A percentile compares a stretch with the other conserved stretches of the same genome.
phyloP scores from a whole-genome alignment of 2,888 invertebrate genomes.

The Laothoe populi region DNA sequence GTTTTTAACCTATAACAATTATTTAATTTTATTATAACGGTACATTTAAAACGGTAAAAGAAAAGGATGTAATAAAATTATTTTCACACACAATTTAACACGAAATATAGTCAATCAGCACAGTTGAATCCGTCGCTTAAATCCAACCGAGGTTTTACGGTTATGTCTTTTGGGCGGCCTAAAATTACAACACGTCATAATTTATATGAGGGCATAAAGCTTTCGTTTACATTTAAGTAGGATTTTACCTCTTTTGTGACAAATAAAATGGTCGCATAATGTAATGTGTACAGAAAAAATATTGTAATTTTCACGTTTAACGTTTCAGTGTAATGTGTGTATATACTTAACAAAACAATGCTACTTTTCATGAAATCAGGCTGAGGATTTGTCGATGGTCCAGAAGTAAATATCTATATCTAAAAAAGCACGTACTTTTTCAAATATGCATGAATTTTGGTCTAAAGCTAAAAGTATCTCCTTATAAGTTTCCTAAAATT shows the following conservation, averaged over 20 bases:
- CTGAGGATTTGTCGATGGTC: not conserved
- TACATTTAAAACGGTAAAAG: not conserved
- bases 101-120: not conserved
- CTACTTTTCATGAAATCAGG: not conserved
- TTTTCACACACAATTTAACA: not conserved
- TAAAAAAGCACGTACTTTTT: too few species aligned
- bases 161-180: conserved; percentile 12
- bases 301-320: not conserved
- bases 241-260: conserved; percentile 12
- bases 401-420: not conserved
- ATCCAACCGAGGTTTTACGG: not conserved
- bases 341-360: not conserved
- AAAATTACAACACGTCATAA: conserved; percentile 20
- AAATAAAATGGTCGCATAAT: conserved; percentile 7
- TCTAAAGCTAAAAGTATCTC: too few species aligned
- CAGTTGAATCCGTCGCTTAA: not conserved
- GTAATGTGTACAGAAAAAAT: conserved; percentile 4
- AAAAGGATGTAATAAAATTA: conserved; percentile 1
- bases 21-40: not conserved
- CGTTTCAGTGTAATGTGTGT: not conserved
- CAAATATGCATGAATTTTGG: too few species aligned
- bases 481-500: too few species aligned
- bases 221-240: conserved; percentile 6
- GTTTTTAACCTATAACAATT: too few species aligned
- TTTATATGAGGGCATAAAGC: conserved; percentile 12